Base-by-base conservation (phyloP, 1,140 invertebrate genomes). In the Spodoptera frugiperda region DNA sequence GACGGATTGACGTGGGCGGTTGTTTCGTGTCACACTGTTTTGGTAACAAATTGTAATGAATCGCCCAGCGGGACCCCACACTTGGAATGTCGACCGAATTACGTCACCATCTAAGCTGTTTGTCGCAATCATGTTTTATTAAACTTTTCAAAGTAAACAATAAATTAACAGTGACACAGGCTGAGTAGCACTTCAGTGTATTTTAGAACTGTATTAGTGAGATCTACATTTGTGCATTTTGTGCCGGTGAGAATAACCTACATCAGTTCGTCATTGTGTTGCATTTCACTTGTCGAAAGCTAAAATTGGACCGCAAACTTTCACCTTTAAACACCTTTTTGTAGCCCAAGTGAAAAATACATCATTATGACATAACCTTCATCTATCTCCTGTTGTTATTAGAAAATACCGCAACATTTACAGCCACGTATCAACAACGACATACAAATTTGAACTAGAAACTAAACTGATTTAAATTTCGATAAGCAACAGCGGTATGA, bases 31-130 rank as follows among this genome's bases (percentile, higher is more conserved):
- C 86, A 87, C 87, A 89, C 79, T 93, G 90, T 92, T 93, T 91
- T 91, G 92, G 89, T 89, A 89, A 92, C 90, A 91, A 91, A 90
- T 92, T 89, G 86, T 93, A 88, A 90, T 87, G 84, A 91, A 90
- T 90, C 79, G 87, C 84, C 78, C 85, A 53, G 61, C 73, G 76
- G 86, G 92, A 93, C 90, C 92, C 86, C 89, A 92, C 91, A 91
- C 87, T 84, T 86, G 61, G 85, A 87, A 89, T 85, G 82, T 86
- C 84, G 81, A 83, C 78, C 79, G 68, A 79, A 88, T 90, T 85
- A 88, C 85, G 88, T 91, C 85, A 91, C 88, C 84, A 21, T 51
- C 57, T 17, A 39, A 63, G 33, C n/a, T 63, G n/a, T 39, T 63
- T 19, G 33, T 19, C 54, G 33, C 59, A 63, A 63, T 17, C 5